These are phyloP conservation scores for Ivindomyrus marchei DNA, from an alignment of 2,113 vertebrate genomes.

Conservation along the genomic window DNA sequence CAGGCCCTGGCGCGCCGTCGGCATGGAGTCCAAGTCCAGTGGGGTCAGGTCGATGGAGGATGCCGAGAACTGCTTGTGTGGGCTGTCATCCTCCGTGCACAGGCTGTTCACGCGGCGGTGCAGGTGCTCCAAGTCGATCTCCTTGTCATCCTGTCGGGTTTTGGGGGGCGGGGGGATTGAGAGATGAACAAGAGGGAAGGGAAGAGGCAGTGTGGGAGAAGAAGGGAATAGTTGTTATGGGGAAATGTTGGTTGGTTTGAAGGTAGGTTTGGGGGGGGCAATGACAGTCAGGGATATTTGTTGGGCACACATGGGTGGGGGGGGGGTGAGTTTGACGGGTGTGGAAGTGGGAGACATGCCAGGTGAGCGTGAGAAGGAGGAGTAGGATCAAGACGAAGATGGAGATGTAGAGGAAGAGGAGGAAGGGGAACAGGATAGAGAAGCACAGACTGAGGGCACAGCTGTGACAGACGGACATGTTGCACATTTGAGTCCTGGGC, in stretches of 20 bases:
- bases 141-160: slow-evolving; percentile 88
- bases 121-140: slow-evolving; percentile 98
- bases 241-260: slow-evolving; percentile 28
- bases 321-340: slow-evolving; percentile 1
- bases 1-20: slow-evolving; percentile 89
- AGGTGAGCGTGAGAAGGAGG: slow-evolving; percentile 45
- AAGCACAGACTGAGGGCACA: slow-evolving; percentile 24
- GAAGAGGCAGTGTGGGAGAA: slow-evolving; percentile 18
- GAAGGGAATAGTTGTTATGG: slow-evolving; percentile 11
- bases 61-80: slow-evolving; percentile 99
- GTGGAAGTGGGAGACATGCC: slow-evolving; percentile 48
- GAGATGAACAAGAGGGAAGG: neutral
- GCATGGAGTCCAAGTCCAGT: slow-evolving; percentile 95
- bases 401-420: slow-evolving; percentile 55
- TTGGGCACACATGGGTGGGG: slow-evolving; percentile 28
- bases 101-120: slow-evolving; percentile 98
- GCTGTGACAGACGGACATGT: slow-evolving; percentile 41
- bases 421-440: slow-evolving; percentile 36
- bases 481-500: neutral
- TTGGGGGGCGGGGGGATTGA: slow-evolving; percentile 12
- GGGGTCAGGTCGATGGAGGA: slow-evolving; percentile 97
- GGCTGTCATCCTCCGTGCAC: slow-evolving; percentile 98
- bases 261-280: slow-evolving; percentile 24
- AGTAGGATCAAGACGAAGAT: slow-evolving; percentile 38
- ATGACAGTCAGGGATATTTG: slow-evolving; percentile 22